Percentiles rank a stretch among this genome's conserved stretches.
phyloP scores from a whole-genome alignment of 2,113 vertebrate species.

The Megaleporinus macrocephalus region DNA sequence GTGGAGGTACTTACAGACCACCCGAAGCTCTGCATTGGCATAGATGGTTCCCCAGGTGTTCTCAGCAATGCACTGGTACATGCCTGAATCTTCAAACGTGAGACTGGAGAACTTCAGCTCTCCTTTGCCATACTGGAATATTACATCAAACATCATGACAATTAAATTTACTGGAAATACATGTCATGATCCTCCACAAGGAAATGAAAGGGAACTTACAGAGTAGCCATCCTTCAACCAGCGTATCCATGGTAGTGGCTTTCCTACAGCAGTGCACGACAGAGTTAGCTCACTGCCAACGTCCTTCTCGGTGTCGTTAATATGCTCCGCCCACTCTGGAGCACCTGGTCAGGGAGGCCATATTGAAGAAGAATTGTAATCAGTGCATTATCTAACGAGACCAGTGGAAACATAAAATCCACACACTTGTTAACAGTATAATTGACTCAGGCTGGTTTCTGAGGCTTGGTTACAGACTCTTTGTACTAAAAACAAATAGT shows the following conservation, averaged over 20 bases:
- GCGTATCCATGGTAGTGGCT: constrained; percentile 89
- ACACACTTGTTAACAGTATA: neutral
- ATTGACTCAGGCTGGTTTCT: neutral
- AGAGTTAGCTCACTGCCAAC: constrained; percentile 93
- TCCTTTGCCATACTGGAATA: constrained; percentile 87
- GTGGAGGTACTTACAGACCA: constrained; percentile 84
- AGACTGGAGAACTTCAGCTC: constrained; percentile 90
- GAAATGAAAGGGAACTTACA: constrained; percentile 68
- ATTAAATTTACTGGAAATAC: no score
- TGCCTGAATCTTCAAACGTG: constrained; percentile 90
- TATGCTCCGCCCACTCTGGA: constrained; percentile 96
- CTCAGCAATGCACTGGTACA: constrained; percentile 98
- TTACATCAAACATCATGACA: constrained; percentile 1
- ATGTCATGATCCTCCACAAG: neutral
- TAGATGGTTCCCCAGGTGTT: constrained; percentile 92
- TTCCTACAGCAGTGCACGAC: constrained; percentile 90
- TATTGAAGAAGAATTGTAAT: neutral
- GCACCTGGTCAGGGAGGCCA: constrained; percentile 74
- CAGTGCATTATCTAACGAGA: neutral
- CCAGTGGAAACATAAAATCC: neutral
- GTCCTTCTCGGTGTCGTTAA: constrained; percentile 96
- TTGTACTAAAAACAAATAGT: no score
- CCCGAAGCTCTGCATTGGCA: constrained; percentile 93
- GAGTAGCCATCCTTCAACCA: constrained; percentile 94
- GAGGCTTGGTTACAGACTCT: no score